Base-by-base conservation (phyloP, 2,797 vertebrate genomes). In the Fratercula arctica region DNA sequence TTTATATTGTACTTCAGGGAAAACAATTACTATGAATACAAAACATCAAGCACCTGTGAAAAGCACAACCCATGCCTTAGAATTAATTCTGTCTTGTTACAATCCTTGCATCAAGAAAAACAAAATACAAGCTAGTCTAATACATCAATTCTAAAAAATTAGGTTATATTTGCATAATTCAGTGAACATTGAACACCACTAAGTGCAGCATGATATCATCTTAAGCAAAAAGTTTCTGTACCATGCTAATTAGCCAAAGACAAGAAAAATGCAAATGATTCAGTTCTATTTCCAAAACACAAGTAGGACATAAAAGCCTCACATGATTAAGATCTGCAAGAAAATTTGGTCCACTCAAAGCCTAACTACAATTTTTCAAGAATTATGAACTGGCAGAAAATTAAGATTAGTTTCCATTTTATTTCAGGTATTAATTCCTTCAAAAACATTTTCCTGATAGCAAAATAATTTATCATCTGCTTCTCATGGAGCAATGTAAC, bases 131-230 rank as follows among this genome's bases (percentile, higher is more conserved):
- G 23, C 59, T n/a, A 64, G 72, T 64, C 60, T 60, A 90, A 93
- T 85, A 85, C 21, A 90, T 76, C 51, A 51, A 1, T n/a, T 85
- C 45, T 77, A 68, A 80, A 95, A 96, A 91, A 92, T 53, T n/a
- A 96, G 95, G 96, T 91, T 97, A 91, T 93, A 96, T 94, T 94
- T 96, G 90, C 93, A 96, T 97, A 96, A 95, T 96, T 96, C 81
- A 96, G 81, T 89, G 95, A 95, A 93, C 90, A 95, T 0, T 67
- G 72, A 94, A 88, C 54, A 93, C n/a, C 73, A 95, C 63, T n/a
- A 91, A 88, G 60, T 80, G 73, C 41, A 83, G 60, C 76, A 92
- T 29, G 79, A 97, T 75, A 90, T 48, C 85, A 95, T 85, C 92
- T 95, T 50, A 82, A 87, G 79, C 37, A 93, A 94, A 93, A 97